These are phyloP conservation scores for Alsophila aescularia DNA, from an alignment of 2,888 invertebrate genomes.

Conservation along the genomic window DNA sequence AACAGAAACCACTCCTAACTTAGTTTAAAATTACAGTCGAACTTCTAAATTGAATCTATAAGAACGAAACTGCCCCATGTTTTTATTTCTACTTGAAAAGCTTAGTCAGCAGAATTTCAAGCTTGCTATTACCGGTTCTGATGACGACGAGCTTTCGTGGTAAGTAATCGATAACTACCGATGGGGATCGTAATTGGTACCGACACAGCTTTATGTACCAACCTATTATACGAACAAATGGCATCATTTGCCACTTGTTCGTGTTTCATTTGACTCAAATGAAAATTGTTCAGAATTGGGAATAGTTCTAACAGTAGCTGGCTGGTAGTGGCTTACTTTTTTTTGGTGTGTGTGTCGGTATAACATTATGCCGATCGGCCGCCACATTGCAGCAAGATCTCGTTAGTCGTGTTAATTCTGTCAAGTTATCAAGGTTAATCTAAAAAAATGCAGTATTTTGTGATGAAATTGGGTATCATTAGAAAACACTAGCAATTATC, in stretches of 20 bases:
- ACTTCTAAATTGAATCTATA: conserved; percentile 44
- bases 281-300: too few species aligned
- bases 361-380: too few species aligned
- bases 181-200: conserved; percentile 18
- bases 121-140: conserved; percentile 8
- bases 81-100: conserved; percentile 1
- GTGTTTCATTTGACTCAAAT: too few species aligned
- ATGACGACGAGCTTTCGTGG: conserved; percentile 8
- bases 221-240: conserved; percentile 9
- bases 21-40: conserved; percentile 40
- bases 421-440: too few species aligned
- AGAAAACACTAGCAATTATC: too few species aligned
- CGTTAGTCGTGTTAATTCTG: too few species aligned
- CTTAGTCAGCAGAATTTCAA: conserved; percentile 8
- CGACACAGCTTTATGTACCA: conserved; percentile 30
- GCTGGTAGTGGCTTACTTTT: too few species aligned
- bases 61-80: conserved; percentile 18
- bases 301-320: too few species aligned
- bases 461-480: too few species aligned
- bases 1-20: conserved; percentile 41
- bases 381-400: too few species aligned
- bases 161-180: conserved; percentile 24
- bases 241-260: neutral
- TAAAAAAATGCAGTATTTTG: too few species aligned
- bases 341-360: too few species aligned